phyloP scores from a whole-genome alignment of 1,140 invertebrate genomes.

The Piezodorus guildinii region DNA sequence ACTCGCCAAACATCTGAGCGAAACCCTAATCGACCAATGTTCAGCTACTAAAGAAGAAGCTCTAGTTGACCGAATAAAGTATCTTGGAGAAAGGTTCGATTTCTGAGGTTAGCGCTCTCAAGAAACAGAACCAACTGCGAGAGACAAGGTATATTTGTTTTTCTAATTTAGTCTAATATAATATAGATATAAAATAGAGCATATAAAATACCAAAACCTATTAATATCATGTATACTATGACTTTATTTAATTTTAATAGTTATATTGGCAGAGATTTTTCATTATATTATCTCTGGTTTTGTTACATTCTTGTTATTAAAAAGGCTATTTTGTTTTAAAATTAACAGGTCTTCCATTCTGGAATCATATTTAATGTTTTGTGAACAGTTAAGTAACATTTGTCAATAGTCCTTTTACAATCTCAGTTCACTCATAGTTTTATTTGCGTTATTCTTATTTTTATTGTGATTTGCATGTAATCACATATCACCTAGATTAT shows the following conservation, averaged over 20 bases:
- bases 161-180: too few relatives aligned
- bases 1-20: slow-evolving; percentile 62
- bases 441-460: too few relatives aligned
- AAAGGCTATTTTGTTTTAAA: neutral
- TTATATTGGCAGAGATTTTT: too few relatives aligned
- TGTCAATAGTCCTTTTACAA: too few relatives aligned
- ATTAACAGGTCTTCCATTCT: slow-evolving; percentile 26
- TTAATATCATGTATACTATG: too few relatives aligned
- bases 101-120: slow-evolving; percentile 56
- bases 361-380: slow-evolving; percentile 27
- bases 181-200: too few relatives aligned
- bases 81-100: slow-evolving; percentile 53
- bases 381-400: slow-evolving; percentile 29
- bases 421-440: too few relatives aligned
- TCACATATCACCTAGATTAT: too few relatives aligned
- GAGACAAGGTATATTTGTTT: slow-evolving; percentile 48
- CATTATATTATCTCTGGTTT: too few relatives aligned
- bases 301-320: too few relatives aligned
- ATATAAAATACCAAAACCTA: too few relatives aligned
- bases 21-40: slow-evolving; percentile 58
- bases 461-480: too few relatives aligned
- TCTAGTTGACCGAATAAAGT: slow-evolving; percentile 49
- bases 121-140: slow-evolving; percentile 57
- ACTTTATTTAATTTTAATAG: neutral
- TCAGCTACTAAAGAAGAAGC: slow-evolving; percentile 50